Evolutionary conservation across 1,140 invertebrate genomes (phyloP).

Genomic region (Drosophila ambigua): DNA sequence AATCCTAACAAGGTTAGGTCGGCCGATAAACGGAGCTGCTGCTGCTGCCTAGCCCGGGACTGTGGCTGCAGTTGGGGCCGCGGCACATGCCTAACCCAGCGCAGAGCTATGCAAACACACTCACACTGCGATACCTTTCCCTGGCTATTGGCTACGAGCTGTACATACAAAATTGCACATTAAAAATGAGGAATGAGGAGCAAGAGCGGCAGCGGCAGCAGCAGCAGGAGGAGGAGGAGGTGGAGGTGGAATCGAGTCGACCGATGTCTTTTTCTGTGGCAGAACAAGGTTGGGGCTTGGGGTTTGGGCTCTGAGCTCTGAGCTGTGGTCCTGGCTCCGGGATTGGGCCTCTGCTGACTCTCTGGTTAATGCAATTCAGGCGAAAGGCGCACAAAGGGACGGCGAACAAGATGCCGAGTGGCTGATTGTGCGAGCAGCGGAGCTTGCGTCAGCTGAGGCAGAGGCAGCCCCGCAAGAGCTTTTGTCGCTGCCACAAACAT

Average conservation of each 20-base stretch:
- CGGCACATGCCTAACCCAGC: slow-evolving; percentile 75
- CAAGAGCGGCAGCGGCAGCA: slow-evolving; percentile 12
- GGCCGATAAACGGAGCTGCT: slow-evolving; percentile 67
- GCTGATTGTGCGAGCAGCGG: slow-evolving; percentile 74
- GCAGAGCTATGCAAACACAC: slow-evolving; percentile 70
- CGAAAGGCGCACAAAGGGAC: slow-evolving; percentile 82
- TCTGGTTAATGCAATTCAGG: slow-evolving; percentile 77
- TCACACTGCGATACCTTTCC: slow-evolving; percentile 34
- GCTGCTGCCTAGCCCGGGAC: neutral
- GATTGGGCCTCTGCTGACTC: slow-evolving; percentile 13
- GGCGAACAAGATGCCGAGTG: slow-evolving; percentile 82
- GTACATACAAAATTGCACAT: slow-evolving; percentile 72
- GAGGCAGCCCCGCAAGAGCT: slow-evolving; percentile 60
- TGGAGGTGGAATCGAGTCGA: slow-evolving; percentile 35
- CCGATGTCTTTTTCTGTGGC: slow-evolving; percentile 72
- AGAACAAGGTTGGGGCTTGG: slow-evolving; percentile 61
- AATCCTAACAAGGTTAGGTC: slow-evolving; percentile 80
- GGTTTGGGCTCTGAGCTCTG: neutral
- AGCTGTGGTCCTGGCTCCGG: slow-evolving; percentile 8
- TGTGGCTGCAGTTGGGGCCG: slow-evolving; percentile 25
- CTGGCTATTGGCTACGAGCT: slow-evolving; percentile 43
- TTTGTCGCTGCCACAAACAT: slow-evolving; percentile 80
- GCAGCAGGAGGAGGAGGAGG: neutral
- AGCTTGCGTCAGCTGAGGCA: slow-evolving; percentile 17
- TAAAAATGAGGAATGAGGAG: slow-evolving; percentile 76